Conservation (phyloP, 2,888 invertebrate species). For the Troides helena region DNA sequence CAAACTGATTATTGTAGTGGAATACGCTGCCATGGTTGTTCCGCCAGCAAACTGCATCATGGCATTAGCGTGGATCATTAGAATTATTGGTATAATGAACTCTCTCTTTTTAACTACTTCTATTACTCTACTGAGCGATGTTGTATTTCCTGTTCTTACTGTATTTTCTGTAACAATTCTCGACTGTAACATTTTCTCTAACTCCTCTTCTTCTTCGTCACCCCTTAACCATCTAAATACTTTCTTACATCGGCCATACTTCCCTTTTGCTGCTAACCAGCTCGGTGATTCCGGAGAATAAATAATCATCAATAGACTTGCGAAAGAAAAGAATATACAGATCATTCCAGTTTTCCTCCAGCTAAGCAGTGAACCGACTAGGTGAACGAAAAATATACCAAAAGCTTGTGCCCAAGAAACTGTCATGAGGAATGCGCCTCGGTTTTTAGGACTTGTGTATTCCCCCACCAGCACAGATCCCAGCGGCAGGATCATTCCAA, state of each 20-base stretch:
- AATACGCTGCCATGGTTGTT: constrained; percentile 83
- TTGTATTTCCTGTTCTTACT: constrained; percentile 33
- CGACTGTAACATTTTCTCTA: constrained; percentile 53
- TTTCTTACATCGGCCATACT: constrained; percentile 72
- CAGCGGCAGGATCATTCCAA: constrained; percentile 72
- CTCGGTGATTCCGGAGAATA: constrained; percentile 82
- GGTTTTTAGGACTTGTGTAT: constrained; percentile 76
- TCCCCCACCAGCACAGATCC: constrained; percentile 76
- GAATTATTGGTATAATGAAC: constrained; percentile 77
- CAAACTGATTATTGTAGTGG: constrained; percentile 79
- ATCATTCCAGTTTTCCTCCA: constrained; percentile 78
- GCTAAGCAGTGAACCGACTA: constrained; percentile 77
- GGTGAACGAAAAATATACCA: constrained; percentile 81
- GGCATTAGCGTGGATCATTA: constrained; percentile 81
- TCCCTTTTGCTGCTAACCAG: constrained; percentile 80
- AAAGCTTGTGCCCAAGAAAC: constrained; percentile 78
- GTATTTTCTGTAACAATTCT: constrained; percentile 41
- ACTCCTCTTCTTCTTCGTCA: constrained; percentile 58
- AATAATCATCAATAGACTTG: constrained; percentile 61
- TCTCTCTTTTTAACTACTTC: constrained; percentile 52
- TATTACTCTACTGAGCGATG: constrained; percentile 34
- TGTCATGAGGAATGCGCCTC: constrained; percentile 80
- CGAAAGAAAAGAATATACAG: constrained; percentile 63
- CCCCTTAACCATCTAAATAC: constrained; percentile 80
- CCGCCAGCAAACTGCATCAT: constrained; percentile 83